Conservation (phyloP, 2,113 vertebrate genomes). For the Ceuthmochares aereus region DNA sequence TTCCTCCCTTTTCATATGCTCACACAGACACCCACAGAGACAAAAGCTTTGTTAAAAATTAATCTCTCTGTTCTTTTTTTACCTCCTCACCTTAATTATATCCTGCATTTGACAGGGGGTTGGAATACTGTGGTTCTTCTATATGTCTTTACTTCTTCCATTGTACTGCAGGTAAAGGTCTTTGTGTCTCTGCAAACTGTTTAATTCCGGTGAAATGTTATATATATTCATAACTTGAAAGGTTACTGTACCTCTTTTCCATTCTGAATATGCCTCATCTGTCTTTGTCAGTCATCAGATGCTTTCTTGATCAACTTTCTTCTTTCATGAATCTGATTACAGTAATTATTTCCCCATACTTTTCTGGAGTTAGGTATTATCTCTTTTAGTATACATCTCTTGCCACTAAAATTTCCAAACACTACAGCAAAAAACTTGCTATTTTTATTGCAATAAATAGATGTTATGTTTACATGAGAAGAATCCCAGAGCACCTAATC, state of each 20-base stretch:
- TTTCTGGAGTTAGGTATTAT: slow-evolving; percentile 2
- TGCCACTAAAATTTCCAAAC: slow-evolving; percentile 38
- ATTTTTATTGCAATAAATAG: background rate
- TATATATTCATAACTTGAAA: background rate
- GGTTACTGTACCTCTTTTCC: background rate
- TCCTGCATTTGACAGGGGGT: accelerated
- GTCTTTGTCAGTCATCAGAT: slow-evolving; percentile 17
- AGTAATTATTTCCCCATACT: slow-evolving; percentile 31
- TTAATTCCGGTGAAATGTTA: background rate
- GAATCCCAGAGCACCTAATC: background rate
- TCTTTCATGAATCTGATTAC: background rate
- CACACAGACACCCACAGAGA: background rate
- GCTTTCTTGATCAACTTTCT: slow-evolving; percentile 20
- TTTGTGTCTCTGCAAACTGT: background rate
- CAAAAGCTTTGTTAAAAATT: background rate
- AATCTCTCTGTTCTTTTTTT: background rate
- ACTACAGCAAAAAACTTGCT: slow-evolving; percentile 23
- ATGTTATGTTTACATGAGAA: background rate
- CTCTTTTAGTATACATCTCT: background rate
- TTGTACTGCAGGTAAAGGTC: background rate
- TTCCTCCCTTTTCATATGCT: background rate
- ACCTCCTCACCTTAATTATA: background rate
- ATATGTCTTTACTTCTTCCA: background rate
- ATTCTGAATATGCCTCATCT: background rate
- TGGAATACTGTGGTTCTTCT: background rate